Evolutionary conservation across 2,888 invertebrate species (phyloP).

Genomic region (Dolichomitus sp.): DNA sequence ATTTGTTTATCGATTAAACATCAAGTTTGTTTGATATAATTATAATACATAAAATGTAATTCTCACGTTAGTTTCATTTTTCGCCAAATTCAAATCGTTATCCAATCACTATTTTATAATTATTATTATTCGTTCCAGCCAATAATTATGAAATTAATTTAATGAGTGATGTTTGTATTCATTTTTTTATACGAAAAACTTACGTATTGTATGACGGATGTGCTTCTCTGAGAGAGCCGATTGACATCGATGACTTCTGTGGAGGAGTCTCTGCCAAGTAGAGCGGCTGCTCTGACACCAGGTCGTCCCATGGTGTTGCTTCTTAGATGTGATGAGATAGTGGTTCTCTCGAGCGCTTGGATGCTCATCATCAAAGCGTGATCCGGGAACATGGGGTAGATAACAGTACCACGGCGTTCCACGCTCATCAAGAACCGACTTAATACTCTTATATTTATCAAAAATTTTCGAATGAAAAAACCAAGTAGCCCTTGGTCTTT

Average conservation of each 20-base stretch:
- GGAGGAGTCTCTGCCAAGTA: conserved; percentile 70
- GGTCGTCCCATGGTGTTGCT: conserved; percentile 48
- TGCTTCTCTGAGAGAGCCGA: conserved; percentile 70
- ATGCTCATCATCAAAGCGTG: conserved; percentile 72
- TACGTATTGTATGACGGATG: conserved; percentile 75
- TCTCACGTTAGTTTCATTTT: neutral
- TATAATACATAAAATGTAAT: neutral
- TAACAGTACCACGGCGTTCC: conserved; percentile 60
- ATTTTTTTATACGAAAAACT: conserved; percentile 66
- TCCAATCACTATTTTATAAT: neutral
- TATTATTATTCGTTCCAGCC: neutral
- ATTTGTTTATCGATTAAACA: too few species aligned
- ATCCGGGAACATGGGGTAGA: conserved; percentile 74
- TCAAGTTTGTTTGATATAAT: too few species aligned
- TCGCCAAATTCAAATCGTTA: neutral
- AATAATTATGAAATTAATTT: neutral
- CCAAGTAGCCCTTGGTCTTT: neutral
- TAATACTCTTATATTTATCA: neutral
- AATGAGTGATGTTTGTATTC: neutral
- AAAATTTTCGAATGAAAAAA: neutral
- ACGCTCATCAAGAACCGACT: conserved; percentile 63
- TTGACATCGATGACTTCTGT: conserved; percentile 78
- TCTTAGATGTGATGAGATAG: conserved; percentile 43
- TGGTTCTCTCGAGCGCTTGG: conserved; percentile 65
- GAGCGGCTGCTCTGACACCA: conserved; percentile 75